Evolutionary conservation across 1,140 invertebrate species (phyloP).

Genomic region (Caenorhabditis tropicalis): DNA sequence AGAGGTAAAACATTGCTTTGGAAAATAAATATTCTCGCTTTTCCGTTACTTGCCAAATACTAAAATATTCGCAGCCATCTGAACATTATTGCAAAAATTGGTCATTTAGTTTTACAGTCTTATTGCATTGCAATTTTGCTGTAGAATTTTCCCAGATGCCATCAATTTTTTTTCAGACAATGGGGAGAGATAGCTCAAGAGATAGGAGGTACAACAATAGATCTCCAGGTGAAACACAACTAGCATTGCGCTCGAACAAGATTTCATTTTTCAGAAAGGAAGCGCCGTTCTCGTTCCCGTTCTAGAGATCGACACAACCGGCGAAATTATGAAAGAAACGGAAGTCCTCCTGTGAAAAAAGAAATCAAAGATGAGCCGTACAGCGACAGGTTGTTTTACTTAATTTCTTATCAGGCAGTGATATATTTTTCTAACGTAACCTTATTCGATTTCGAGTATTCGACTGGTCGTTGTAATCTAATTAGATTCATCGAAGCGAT

Average conservation of each 20-base stretch:
- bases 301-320: background rate
- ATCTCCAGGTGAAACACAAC: background rate
- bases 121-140: too few relatives aligned
- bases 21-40: too few relatives aligned
- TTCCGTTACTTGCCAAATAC: too few relatives aligned
- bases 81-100: too few relatives aligned
- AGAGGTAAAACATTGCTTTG: too few relatives aligned
- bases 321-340: background rate
- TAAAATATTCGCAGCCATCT: too few relatives aligned
- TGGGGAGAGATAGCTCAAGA: background rate
- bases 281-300: background rate
- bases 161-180: background rate
- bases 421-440: too few relatives aligned
- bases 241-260: background rate
- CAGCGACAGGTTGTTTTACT: background rate
- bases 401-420: background rate
- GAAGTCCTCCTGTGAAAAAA: background rate
- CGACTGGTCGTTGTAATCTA: too few relatives aligned
- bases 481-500: too few relatives aligned
- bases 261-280: background rate
- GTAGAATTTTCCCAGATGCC: too few relatives aligned
- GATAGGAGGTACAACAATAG: background rate
- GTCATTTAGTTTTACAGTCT: too few relatives aligned
- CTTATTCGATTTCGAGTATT: too few relatives aligned
- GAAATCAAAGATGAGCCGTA: background rate